Percentiles rank a stretch among this genome's conserved stretches.
These are phyloP conservation scores for Grallaria varia DNA, from an alignment of 2,113 vertebrate species.

Conservation along the genomic window DNA sequence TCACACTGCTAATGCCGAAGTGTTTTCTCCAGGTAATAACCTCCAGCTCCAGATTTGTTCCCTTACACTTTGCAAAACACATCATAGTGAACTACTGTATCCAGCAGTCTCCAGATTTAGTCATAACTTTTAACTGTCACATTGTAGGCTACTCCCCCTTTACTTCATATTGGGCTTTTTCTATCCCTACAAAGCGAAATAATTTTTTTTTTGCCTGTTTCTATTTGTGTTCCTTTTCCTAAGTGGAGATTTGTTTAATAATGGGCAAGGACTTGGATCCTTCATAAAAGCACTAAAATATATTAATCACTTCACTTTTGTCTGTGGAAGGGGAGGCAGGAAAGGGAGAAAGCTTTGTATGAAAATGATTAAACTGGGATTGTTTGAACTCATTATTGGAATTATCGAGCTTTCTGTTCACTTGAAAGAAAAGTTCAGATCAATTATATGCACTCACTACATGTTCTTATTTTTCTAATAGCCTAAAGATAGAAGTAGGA, in stretches of 20 bases:
- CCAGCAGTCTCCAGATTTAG: not conserved
- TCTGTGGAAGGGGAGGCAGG: not conserved
- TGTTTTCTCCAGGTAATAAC: not conserved
- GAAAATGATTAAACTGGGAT: conserved; percentile 35
- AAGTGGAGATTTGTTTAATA: not conserved
- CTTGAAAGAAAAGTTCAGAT: conserved; percentile 60
- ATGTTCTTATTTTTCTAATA: conserved; percentile 61
- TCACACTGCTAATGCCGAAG: not conserved
- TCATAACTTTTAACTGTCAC: not conserved
- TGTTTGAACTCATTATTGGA: conserved; percentile 43
- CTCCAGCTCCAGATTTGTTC: not conserved
- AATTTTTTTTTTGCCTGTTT: not conserved
- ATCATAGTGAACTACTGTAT: not conserved
- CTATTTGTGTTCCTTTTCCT: not conserved
- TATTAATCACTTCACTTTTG: conserved; percentile 35
- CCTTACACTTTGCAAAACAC: not conserved
- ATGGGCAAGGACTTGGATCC: not conserved
- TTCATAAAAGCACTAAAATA: conserved; percentile 36
- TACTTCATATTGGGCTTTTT: not conserved
- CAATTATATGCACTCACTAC: conserved; percentile 44
- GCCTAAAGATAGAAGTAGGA: conserved; percentile 40
- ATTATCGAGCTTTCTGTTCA: conserved; percentile 51
- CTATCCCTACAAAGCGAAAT: not conserved
- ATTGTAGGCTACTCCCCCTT: not conserved
- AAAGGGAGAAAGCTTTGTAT: conserved; percentile 22